These are phyloP conservation scores for Rhegmatorhina hoffmannsi DNA, from an alignment of 2,113 vertebrate genomes.

Conservation along the genomic window DNA sequence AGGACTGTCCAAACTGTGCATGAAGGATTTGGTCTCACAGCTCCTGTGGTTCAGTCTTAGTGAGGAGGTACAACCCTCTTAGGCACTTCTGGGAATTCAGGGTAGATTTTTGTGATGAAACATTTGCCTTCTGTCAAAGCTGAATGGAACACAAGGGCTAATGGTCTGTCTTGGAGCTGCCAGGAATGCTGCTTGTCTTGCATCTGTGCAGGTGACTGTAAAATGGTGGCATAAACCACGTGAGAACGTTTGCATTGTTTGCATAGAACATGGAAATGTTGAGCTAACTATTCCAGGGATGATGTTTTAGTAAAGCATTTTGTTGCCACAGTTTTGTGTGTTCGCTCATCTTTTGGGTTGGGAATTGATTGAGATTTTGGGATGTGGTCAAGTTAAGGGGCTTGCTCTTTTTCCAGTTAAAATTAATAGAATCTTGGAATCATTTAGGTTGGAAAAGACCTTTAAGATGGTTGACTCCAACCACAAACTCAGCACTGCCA, in stretches of 20 bases:
- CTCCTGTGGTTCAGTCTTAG: neutral
- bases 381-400: neutral
- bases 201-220: neutral
- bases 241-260: neutral
- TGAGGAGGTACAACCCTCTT: neutral
- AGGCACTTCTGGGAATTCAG: neutral
- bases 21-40: neutral
- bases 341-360: accelerated
- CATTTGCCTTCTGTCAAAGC: neutral
- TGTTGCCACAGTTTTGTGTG: neutral
- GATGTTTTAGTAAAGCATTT: constrained; percentile 59
- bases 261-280: neutral
- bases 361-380: neutral
- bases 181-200: neutral
- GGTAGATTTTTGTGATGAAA: neutral
- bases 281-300: neutral
- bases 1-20: neutral
- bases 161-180: neutral
- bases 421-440: neutral
- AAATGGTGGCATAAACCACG: neutral
- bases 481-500: neutral
- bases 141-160: neutral
- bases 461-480: neutral
- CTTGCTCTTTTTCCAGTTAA: neutral
- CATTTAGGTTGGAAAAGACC: neutral